Evolutionary conservation across 2,888 invertebrate species (phyloP).

Genomic region (Eugnorisma glareosa): DNA sequence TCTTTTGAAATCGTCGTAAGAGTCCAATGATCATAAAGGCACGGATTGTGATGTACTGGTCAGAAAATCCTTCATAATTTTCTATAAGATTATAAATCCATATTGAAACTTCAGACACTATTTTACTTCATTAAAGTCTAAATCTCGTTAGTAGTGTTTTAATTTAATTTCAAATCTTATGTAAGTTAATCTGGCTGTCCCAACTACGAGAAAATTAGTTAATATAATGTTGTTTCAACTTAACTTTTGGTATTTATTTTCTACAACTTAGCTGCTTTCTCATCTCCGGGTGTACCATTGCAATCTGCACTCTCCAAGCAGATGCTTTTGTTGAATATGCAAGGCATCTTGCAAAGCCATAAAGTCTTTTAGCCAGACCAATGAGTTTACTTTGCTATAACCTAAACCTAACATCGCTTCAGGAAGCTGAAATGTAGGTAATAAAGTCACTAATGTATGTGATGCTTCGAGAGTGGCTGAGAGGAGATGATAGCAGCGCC

Average conservation of each 20-base stretch:
- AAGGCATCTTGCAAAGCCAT: conserved; percentile 9
- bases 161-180: conserved; percentile 1
- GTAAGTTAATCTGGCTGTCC: not conserved
- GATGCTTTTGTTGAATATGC: not conserved
- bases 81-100: conserved; percentile 2
- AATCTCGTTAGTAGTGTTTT: conserved; percentile 8
- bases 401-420: conserved; percentile 30
- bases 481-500: conserved; percentile 39
- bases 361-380: conserved; percentile 4
- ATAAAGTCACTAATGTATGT: conserved; percentile 56
- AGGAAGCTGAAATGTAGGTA: conserved; percentile 39
- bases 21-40: not conserved
- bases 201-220: not conserved
- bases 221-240: not conserved
- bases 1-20: not conserved
- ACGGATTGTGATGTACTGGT: not conserved
- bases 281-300: conserved; percentile 17
- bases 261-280: conserved; percentile 3
- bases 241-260: not conserved
- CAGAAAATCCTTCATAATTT: not conserved
- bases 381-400: conserved; percentile 39
- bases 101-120: not conserved
- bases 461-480: conserved; percentile 27
- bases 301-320: conserved; percentile 11
- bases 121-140: not conserved